phyloP scores from a whole-genome alignment of 2,888 invertebrate genomes.

The Alitta virens region DNA sequence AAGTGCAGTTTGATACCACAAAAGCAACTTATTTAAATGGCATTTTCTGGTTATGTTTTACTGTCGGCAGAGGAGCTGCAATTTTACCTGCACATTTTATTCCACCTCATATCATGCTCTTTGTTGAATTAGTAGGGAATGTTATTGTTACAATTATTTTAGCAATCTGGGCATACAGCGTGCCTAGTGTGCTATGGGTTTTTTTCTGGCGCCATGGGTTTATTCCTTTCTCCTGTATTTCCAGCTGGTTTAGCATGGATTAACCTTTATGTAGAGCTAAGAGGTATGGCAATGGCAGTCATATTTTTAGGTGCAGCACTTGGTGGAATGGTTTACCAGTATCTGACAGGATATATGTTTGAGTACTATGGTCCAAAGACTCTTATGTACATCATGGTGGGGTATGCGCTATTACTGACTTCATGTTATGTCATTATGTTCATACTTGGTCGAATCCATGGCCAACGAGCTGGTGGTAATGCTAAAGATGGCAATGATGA shows the following conservation, averaged over 20 bases:
- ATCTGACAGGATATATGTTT: constrained; percentile 19
- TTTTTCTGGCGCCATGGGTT: constrained; percentile 13
- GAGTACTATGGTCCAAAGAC: constrained; percentile 19
- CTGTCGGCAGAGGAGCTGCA: constrained; percentile 9
- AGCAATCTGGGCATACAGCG: not conserved
- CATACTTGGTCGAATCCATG: too few species aligned
- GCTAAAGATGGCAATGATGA: too few species aligned
- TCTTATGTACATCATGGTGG: constrained; percentile 19
- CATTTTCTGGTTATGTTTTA: constrained; percentile 13
- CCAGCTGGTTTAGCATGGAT: constrained; percentile 17
- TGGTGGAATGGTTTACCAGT: constrained; percentile 15
- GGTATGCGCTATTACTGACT: not conserved
- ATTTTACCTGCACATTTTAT: not conserved
- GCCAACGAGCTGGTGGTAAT: too few species aligned
- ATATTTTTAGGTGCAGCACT: constrained; percentile 13
- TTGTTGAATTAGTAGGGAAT: not conserved
- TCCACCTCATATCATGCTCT: not conserved
- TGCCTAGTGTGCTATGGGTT: constrained; percentile 9
- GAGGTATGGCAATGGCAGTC: constrained; percentile 9
- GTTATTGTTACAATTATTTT: constrained; percentile 1
- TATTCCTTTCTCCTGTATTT: constrained; percentile 14
- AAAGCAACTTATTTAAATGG: not conserved
- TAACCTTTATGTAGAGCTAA: constrained; percentile 17
- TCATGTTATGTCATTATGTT: too few species aligned
- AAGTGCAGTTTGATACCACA: not conserved